phyloP scores from a whole-genome alignment of 2,888 invertebrate species.

The Physocephala rufipes region DNA sequence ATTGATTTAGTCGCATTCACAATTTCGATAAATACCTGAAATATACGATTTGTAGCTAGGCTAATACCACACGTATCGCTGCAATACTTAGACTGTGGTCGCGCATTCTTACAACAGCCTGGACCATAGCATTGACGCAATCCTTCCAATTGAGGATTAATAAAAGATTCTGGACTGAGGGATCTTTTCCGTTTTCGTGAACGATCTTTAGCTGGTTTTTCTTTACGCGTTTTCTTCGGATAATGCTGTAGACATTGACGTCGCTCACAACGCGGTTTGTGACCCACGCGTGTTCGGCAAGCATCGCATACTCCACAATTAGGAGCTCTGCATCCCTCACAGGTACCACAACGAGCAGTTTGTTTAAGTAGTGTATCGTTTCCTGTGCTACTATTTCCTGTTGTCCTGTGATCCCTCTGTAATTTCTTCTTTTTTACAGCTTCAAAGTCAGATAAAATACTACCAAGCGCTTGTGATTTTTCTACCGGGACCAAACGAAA shows the following conservation, averaged over 20 bases:
- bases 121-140: slow-evolving; percentile 93
- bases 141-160: slow-evolving; percentile 69
- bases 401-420: slow-evolving; percentile 19
- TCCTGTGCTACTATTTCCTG: slow-evolving; percentile 54
- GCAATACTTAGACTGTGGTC: slow-evolving; percentile 90
- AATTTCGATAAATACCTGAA: slow-evolving; percentile 69
- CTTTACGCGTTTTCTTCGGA: slow-evolving; percentile 47
- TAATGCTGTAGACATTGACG: slow-evolving; percentile 62
- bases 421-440: slow-evolving; percentile 45
- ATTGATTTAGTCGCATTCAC: background rate
- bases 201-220: slow-evolving; percentile 54
- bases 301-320: slow-evolving; percentile 64
- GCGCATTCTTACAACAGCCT: slow-evolving; percentile 81
- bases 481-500: slow-evolving; percentile 62
- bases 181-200: slow-evolving; percentile 57
- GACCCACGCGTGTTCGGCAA: slow-evolving; percentile 60
- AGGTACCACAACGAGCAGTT: slow-evolving; percentile 74
- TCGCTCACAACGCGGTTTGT: slow-evolving; percentile 68
- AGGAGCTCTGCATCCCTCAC: slow-evolving; percentile 73
- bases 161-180: slow-evolving; percentile 59
- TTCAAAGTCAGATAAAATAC: slow-evolving; percentile 37
- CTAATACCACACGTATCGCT: slow-evolving; percentile 90
- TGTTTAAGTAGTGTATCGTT: slow-evolving; percentile 40
- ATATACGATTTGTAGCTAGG: slow-evolving; percentile 85
- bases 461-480: slow-evolving; percentile 48